Base-by-base conservation (phyloP, 2,888 invertebrate species). In the Polydesmus complanatus region DNA sequence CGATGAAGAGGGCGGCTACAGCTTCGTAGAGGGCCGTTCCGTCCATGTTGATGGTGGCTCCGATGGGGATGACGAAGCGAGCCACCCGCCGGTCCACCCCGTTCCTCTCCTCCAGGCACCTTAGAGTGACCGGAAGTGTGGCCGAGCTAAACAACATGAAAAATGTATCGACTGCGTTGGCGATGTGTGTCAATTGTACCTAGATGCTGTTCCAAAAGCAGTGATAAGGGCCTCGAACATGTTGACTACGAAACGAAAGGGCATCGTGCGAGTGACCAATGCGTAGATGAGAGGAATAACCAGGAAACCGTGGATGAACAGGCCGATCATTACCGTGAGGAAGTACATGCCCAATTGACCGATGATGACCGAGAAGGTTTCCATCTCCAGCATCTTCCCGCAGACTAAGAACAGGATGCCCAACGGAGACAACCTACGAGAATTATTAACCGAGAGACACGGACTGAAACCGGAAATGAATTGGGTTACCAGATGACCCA, bases 21-120 rank as follows among this genome's bases (percentile, higher is more conserved):
- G 96, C 95, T 74, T 98, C 97, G 72, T 98, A 98, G 27, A 98
- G 78, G 1, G 96, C 96, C 0, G 95, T 95, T 18, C 91, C 91
- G 73, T 95, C n/a, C n/a, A n/a, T n/a, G n/a, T n/a, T n/a, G n/a
- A n/a, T n/a, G n/a, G n/a, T n/a, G n/a, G n/a, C n/a, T 95, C 97
- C 97, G 65, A 97, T 90, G 25, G 96, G 96, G 70, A 94, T 87
- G 3, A 96, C 93, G 73, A 97, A 97, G 65, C 94, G 82, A 2
- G 93, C 88, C 63, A 95, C 88, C 64, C 92, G 83, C 0, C 86
- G 84, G 76, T 96, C 93, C 60, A 97, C 80, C 54, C 74, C 86
- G 81, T 94, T 88, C 65, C 86, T 85, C 56, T 82, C 81, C 73
- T 97, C 96, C 69, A 97, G 81, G 69, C 93, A 92, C 63, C 85